Base-by-base conservation (phyloP, 2,888 invertebrate genomes). In the Saturnia japonica region DNA sequence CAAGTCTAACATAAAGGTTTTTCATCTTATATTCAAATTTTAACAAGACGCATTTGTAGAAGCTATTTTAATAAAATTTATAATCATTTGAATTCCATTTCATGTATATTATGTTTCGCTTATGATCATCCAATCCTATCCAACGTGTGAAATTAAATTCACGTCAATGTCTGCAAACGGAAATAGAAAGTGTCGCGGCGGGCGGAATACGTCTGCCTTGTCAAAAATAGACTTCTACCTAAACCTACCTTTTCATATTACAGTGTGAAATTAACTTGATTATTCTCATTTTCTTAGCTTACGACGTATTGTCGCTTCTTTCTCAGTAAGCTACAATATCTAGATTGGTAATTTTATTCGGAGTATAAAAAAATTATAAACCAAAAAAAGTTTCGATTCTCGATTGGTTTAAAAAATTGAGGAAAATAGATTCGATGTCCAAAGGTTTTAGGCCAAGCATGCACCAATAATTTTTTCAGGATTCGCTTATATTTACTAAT, bases 111-210 rank as follows among this genome's bases (percentile, higher is more conserved):
- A 4, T 22, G 8, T 22, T 54, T 8, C 9, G n/a, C n/a, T 22
- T 22, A 19, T 60, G 47, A 57, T 28, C 25, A 70, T 67, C 42
- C 54, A 70, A 42, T 66, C 67, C 51, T 70, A 70, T 67, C 71
- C 57, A 45, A 67, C 66, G 54, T 67, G 34, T 57, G 67, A 78
- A 85, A 85, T 81, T 80, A 82, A 82, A 86, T 84, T 78, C 78
- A 82, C 88, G 88, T 89, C 89, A 88, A 86, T 88, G 88, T 88
- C 87, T 86, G 75, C 72, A 74, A 82, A 78, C 86, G 88, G 88
- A 88, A 88, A 89, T 88, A 86, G 87, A 86, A 82, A 81, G 79
- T 77, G 79, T 81, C 78, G 73, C 83, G 82, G 76, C 74, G 74
- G 67, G 70, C 69, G 76, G 75, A 77, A 79, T 79, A 80, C 79